Base-by-base conservation (phyloP, 2,113 vertebrate genomes). In the Zapus hudsonius region DNA sequence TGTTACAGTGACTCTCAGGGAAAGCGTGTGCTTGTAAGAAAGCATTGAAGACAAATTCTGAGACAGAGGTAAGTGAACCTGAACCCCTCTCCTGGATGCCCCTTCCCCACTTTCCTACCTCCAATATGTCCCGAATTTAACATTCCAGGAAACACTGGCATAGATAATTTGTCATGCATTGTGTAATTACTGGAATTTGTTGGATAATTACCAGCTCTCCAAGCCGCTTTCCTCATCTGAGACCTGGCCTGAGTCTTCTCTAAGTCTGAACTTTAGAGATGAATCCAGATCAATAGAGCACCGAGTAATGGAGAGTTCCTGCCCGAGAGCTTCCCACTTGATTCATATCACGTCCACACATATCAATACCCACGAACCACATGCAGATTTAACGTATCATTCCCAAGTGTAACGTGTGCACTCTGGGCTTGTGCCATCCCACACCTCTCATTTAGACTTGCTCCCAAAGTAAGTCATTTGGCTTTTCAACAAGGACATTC, bases 111-210 rank as follows among this genome's bases (percentile, higher is more conserved):
- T 4, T 17, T 66, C 59, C 8, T 44, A 29, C 52, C 23, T 44
- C 23, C 33, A 66, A 67, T 22, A 36, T 88, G 69, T 63, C 76
- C 29, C 85, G 78, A 93, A 66, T 82, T 74, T 83, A 90, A 94
- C 52, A 38, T 92, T 96, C 95, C 91, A 90, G 95, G 95, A 95
- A 96, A 91, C 55, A 67, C 31, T 42, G 42, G 38, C 29, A 57
- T 55, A 73, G 86, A 82, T 79, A 67, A 67, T 92, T 81, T 79
- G 59, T 91, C 87, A 90, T 86, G 87, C 94, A 94, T 81, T 64
- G n/a, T 20, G 31, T 92, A 91, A 94, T 96, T 96, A 96, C 96
- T 85, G 87, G 95, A 97, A 97, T 87, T 88, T 66, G 64, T 73
- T 96, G 91, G 95, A 63, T 93, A 95, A 95, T 91, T 78, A 95